A percentile compares a stretch with the other conserved stretches of the same genome.
phyloP scores from a whole-genome alignment of 92 coral and sea anemone species.

The Phenganax stokvisi region DNA sequence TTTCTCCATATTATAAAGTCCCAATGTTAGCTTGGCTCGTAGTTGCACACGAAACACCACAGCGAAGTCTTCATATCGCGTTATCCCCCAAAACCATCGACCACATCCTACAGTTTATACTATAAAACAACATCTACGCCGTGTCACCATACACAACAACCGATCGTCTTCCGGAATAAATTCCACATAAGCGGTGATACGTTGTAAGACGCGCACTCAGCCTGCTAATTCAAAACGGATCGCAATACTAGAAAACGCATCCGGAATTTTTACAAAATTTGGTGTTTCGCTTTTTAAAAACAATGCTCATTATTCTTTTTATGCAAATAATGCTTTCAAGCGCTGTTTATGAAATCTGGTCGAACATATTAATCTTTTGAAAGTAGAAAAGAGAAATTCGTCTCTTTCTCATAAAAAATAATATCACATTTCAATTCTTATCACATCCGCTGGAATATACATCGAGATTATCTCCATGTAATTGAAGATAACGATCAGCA shows the following conservation, averaged over 20 bases:
- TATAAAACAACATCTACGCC: not conserved
- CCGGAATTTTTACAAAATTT: not conserved
- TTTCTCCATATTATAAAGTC: constrained; percentile 14
- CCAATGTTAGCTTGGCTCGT: not conserved
- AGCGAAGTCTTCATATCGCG: not conserved
- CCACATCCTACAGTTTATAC: constrained; percentile 9
- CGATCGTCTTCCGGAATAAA: constrained; percentile 14
- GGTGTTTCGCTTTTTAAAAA: not conserved
- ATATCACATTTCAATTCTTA: not conserved
- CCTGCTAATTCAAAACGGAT: not conserved
- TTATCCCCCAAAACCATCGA: not conserved
- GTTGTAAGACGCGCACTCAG: not conserved
- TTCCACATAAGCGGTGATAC: constrained; percentile 12
- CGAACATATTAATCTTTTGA: no score
- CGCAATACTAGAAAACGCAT: not conserved
- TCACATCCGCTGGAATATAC: not conserved
- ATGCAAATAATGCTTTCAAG: no score
- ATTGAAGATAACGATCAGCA: not conserved
- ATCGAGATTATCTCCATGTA: not conserved
- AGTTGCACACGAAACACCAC: not conserved
- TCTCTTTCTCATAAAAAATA: not conserved
- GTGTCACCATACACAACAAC: constrained; percentile 16
- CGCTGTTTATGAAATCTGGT: no score
- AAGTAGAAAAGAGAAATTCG: not conserved
- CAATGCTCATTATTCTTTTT: not conserved